Percentiles rank a stretch among this genome's conserved stretches.
Conservation (phyloP, 1,140 invertebrate species). For the Streblospio benedicti region DNA sequence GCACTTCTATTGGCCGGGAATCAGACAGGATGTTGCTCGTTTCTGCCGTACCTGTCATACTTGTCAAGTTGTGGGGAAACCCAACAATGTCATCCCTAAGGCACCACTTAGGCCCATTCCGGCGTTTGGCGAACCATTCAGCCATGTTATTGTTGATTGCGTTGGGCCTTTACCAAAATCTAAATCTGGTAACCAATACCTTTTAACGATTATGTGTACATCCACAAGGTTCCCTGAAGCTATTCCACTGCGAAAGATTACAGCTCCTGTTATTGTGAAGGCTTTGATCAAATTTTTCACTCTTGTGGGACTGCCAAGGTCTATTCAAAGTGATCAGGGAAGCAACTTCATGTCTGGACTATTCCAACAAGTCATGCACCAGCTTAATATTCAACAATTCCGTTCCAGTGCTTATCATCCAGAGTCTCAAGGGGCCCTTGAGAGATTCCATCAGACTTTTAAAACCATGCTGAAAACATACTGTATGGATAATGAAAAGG, state of each 20-base stretch:
- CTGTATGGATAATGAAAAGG: not conserved
- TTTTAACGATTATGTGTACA: constrained; percentile 4
- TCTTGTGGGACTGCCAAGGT: not conserved
- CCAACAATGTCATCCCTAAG: constrained; percentile 2
- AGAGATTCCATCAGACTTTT: constrained; percentile 3
- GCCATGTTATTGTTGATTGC: constrained; percentile 1
- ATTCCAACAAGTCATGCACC: not conserved
- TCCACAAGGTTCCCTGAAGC: constrained; percentile 5
- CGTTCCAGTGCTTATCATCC: not conserved
- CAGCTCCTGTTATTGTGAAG: not conserved
- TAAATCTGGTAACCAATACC: not conserved
- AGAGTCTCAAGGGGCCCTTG: constrained; percentile 6
- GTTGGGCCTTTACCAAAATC: constrained; percentile 10
- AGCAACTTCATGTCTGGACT: too few relatives aligned
- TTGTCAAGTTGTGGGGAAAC: constrained; percentile 8
- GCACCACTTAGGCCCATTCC: constrained; percentile 5
- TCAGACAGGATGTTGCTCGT: not conserved
- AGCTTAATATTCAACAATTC: not conserved
- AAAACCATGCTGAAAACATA: constrained; percentile 4
- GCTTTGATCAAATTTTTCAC: constrained; percentile 1
- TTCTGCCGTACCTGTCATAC: constrained; percentile 5
- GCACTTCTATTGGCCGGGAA: constrained; percentile 9
- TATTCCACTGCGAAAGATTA: constrained; percentile 6
- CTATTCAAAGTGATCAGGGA: constrained; percentile 5
- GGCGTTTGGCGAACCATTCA: not conserved